Base-by-base conservation (phyloP, 2,113 vertebrate genomes). In the Gavia stellata region DNA sequence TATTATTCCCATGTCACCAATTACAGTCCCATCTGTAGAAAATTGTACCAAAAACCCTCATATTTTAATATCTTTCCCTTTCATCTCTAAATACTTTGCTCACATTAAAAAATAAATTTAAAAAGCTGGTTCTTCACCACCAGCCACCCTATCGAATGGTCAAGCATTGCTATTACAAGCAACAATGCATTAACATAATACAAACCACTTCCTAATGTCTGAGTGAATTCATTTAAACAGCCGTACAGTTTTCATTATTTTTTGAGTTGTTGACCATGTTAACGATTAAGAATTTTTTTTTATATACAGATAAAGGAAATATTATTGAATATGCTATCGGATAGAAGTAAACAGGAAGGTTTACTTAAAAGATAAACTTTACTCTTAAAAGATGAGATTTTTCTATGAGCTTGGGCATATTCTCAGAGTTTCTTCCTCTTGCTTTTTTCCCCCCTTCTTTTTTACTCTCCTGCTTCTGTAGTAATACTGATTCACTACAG, bases 1-100 rank as follows among this genome's bases (percentile, higher is more conserved):
- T 33, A 80, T 70, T 91, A 96, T 90, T 95, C 95, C 93, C 95
- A 85, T 82, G 84, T 87, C 58, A 91, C 61, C 90, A 92, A 92
- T 92, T 95, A 96, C n/a, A 80, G 38, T 61, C 50, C 84, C 84
- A 91, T 91, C 92, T 91, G 83, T 94, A 95, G 36, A 75, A 96
- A 95, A 72, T 31, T 38, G 33, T 73, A 88, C 18, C 24, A 88
- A 88, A 95, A 95, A 58, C 52, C 73, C 42, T 59, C 1, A 0
- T 50, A 73, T 73, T 91, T 87, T 88, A 89, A 80, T 87, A 56
- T 50, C 7, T 45, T 82, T 82, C 56, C 29, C 62, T 85, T 85
- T 94, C 17, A 77, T 62, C 31, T 90, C 78, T 66, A 85, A 87
- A 91, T 77, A 77, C n/a, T 80, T 90, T 6, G 4, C 45, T 94